Conservation (phyloP, 2,888 invertebrate species). For the Alentia gelatinosa region DNA sequence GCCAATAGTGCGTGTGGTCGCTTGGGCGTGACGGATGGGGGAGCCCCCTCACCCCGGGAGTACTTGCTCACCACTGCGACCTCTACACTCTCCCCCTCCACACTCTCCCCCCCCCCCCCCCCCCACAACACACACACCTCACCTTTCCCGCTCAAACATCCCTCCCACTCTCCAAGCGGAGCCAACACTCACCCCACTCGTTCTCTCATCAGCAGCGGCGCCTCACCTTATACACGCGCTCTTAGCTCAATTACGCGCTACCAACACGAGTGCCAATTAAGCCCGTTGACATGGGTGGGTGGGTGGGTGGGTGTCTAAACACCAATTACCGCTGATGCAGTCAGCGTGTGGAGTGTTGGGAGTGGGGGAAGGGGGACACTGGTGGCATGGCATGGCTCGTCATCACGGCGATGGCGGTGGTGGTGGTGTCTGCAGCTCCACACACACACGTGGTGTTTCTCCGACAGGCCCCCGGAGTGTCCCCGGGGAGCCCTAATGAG, state of each 20-base stretch:
- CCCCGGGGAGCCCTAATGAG: slow-evolving; percentile 31
- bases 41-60: neutral
- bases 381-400: neutral
- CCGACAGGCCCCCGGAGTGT: neutral
- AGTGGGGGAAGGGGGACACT: neutral
- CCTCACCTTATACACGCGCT: slow-evolving; percentile 34
- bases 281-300: slow-evolving; percentile 6
- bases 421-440: neutral
- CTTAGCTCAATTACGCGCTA: slow-evolving; percentile 40
- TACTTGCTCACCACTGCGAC: neutral
- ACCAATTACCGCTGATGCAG: slow-evolving; percentile 45
- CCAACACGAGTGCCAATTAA: slow-evolving; percentile 50
- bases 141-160: neutral
- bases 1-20: slow-evolving; percentile 3
- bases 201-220: neutral
- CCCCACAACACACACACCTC: neutral
- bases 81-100: neutral
- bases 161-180: neutral
- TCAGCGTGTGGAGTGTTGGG: slow-evolving; percentile 20
- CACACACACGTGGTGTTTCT: slow-evolving; percentile 17
- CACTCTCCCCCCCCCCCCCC: neutral
- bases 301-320: neutral
- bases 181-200: neutral
- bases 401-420: too few relatives aligned
- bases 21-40: neutral